phyloP scores from a whole-genome alignment of 2,797 vertebrate species.

The Rhinophrynus dorsalis region DNA sequence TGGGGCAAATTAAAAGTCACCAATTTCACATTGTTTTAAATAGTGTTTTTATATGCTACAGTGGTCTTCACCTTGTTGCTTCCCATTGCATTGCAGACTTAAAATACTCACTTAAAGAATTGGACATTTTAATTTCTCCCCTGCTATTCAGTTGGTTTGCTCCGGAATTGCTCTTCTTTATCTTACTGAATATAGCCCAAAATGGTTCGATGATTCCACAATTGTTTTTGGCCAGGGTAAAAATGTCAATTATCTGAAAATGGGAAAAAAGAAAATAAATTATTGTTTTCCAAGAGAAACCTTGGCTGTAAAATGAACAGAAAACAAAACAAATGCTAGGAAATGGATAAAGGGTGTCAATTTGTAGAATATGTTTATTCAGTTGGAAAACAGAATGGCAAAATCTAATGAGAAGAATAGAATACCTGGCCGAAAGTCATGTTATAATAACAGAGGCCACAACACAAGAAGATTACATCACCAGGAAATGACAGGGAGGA shows the following conservation, averaged over 20 bases:
- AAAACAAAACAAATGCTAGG: constrained; percentile 28
- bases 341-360: constrained; percentile 17
- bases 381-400: constrained; percentile 30
- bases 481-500: constrained; percentile 19
- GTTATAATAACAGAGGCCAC: constrained; percentile 32
- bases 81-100: too few species aligned
- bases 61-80: too few species aligned
- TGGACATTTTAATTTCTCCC: too few species aligned
- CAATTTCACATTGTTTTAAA: too few species aligned
- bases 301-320: constrained; percentile 5
- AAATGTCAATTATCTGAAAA: constrained; percentile 12
- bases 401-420: constrained; percentile 25
- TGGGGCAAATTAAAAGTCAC: too few species aligned
- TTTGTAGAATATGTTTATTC: constrained; percentile 19
- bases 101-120: too few species aligned
- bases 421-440: constrained; percentile 23
- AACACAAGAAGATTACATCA: constrained; percentile 28
- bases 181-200: too few species aligned
- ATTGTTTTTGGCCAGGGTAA: background rate
- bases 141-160: too few species aligned
- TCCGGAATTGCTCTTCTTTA: too few species aligned
- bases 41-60: too few species aligned
- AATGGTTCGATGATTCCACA: background rate
- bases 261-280: too few species aligned
- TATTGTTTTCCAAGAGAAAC: background rate